phyloP scores from a whole-genome alignment of 2,888 invertebrate species.

The Caenorhabditis sp. region DNA sequence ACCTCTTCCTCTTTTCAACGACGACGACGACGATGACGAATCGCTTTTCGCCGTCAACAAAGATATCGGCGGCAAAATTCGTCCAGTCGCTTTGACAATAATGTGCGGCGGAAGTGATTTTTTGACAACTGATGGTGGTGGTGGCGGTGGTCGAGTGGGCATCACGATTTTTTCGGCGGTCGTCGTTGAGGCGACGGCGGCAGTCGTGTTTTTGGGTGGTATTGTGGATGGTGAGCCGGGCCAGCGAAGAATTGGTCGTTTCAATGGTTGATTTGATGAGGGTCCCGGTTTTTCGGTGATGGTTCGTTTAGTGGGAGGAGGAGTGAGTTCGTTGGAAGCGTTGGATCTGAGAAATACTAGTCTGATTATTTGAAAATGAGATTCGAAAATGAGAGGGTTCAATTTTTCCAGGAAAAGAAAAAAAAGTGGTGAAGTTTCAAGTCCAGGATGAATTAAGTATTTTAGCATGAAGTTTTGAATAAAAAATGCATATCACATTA shows the following conservation, averaged over 20 bases:
- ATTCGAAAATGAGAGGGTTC: too few species aligned
- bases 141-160: neutral
- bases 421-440: too few species aligned
- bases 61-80: too few species aligned
- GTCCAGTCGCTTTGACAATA: neutral
- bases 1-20: conserved; percentile 10
- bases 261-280: neutral
- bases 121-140: conserved; percentile 2
- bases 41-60: too few species aligned
- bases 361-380: too few species aligned
- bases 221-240: neutral
- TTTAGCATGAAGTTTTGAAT: too few species aligned
- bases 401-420: too few species aligned
- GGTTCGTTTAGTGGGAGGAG: neutral
- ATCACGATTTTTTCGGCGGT: neutral
- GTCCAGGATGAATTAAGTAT: too few species aligned
- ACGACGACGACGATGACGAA: conserved; percentile 4
- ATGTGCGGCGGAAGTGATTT: conserved; percentile 21
- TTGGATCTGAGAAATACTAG: neutral
- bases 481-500: too few species aligned
- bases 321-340: neutral
- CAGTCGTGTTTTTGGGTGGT: conserved; percentile 3
- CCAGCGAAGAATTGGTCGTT: neutral
- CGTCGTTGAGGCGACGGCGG: conserved; percentile 5
- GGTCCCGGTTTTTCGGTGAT: neutral